Base-by-base conservation (phyloP, 2,888 invertebrate genomes). In the Siphonodentalium dalli region DNA sequence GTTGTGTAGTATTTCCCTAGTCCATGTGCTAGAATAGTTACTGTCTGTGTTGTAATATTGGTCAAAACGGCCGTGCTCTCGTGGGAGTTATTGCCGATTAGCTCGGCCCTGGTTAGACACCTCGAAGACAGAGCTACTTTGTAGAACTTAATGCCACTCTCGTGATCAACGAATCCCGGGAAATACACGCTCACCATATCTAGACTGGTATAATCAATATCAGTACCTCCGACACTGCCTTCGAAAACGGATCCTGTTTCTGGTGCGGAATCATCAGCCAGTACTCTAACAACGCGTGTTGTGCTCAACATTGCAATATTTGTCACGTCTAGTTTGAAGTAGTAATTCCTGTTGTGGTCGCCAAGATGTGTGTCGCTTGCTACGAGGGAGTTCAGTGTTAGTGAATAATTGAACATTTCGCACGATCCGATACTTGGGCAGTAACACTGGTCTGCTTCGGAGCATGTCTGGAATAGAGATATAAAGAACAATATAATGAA, bases 141-240 rank as follows among this genome's bases (percentile, higher is more conserved):
- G 43, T 66, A 69, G 7, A 52, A 29, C 15, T 56, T 58, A 8
- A 69, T 65, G 2, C 63, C 66, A 51, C 68, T 68, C 45, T 69
- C 69, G 27, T 69, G 68, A 24, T 69, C 69, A 21, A 68, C 56
- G 49, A 69, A 69, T 4, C 65, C 69, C 23, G 57, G 47, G 68
- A 66, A 68, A 35, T 50, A 42, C 11, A 62, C 50, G 6, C 40
- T 51, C 3, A 67, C 26, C 2, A 31, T 20, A 5, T 48, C 41
- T 5, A 43, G 50, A 43, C 61, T 58, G 11, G 64, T 64, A 42
- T 61, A 71, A 40, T 69, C 71, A 26, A 68, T 59, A 39, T 71
- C 71, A 1, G 53, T 47, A 26, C 26, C 23, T 15, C 49, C 60
- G 4, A 18, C 13, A n/a, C 47, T 40, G 34, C 71, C 72, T 52